phyloP scores from a whole-genome alignment of 2,797 vertebrate genomes.

The Columba guinea region DNA sequence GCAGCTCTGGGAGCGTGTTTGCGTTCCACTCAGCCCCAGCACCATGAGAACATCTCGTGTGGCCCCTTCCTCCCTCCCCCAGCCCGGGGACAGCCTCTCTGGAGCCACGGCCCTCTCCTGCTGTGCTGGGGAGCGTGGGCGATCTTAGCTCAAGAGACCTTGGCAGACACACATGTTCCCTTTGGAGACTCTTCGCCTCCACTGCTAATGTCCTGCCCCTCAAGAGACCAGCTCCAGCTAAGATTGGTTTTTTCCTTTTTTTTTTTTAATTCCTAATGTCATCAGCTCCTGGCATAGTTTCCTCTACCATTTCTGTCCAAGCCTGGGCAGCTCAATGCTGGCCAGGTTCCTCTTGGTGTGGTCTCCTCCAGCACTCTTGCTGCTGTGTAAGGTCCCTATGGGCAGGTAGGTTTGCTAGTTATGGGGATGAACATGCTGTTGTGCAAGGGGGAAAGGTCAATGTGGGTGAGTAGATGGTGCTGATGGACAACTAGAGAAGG shows the following conservation, averaged over 20 bases:
- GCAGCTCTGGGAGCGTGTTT: not conserved
- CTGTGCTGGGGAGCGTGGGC: not conserved
- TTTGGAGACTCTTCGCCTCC: not conserved
- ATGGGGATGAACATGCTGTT: not conserved
- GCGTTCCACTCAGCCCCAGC: not conserved
- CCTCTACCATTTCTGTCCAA: not conserved
- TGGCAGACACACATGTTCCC: rapidly evolving
- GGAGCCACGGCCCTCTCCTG: not conserved
- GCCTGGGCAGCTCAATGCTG: not conserved
- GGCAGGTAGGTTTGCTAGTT: not conserved
- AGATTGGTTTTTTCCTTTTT: not conserved
- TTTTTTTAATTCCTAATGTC: not conserved
- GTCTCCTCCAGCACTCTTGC: not conserved
- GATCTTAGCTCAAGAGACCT: not conserved
- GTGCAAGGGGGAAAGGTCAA: not conserved
- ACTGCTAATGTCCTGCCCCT: not conserved
- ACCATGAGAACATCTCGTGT: rapidly evolving
- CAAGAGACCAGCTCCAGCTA: not conserved
- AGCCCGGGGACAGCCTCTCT: not conserved
- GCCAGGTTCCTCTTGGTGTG: not conserved
- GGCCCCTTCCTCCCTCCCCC: not conserved
- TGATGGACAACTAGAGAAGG: not conserved
- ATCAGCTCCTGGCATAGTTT: not conserved
- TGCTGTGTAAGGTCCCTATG: not conserved
- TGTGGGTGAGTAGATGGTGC: not conserved